These are phyloP conservation scores for Apostichopus japonicus DNA, from an alignment of 35 echinoderm and acorn worm species.

Conservation along the genomic window DNA sequence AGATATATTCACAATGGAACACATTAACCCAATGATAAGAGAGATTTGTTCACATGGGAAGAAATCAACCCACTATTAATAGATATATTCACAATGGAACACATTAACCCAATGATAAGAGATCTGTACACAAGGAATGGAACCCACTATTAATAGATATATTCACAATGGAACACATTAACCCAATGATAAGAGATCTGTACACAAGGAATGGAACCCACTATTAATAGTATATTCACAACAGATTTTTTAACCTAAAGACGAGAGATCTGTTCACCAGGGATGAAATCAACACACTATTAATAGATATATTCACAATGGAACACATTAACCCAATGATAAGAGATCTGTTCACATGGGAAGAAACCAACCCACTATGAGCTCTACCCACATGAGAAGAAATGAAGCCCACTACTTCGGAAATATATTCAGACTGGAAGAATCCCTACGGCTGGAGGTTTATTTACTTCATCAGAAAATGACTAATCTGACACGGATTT, in stretches of 20 bases:
- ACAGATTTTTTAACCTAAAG: too few relatives aligned
- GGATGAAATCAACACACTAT: not conserved
- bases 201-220: not conserved
- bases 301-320: not conserved
- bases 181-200: slow-evolving; percentile 18
- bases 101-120: too few relatives aligned
- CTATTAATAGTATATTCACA: not conserved
- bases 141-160: not conserved
- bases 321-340: not conserved
- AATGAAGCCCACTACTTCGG: too few relatives aligned
- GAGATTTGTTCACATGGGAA: slow-evolving; percentile 32
- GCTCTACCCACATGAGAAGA: too few relatives aligned
- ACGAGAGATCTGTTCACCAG: too few relatives aligned
- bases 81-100: not conserved
- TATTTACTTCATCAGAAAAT: too few relatives aligned
- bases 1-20: not conserved
- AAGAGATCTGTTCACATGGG: too few relatives aligned
- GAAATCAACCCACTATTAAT: not conserved
- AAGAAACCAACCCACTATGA: too few relatives aligned
- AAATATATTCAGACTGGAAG: too few relatives aligned
- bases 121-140: not conserved
- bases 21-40: not conserved
- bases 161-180: not conserved
- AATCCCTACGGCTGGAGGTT: too few relatives aligned
- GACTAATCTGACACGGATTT: too few relatives aligned